These are phyloP conservation scores for Drosophila aldrichi DNA, from an alignment of 2,888 invertebrate genomes.

Conservation along the genomic window DNA sequence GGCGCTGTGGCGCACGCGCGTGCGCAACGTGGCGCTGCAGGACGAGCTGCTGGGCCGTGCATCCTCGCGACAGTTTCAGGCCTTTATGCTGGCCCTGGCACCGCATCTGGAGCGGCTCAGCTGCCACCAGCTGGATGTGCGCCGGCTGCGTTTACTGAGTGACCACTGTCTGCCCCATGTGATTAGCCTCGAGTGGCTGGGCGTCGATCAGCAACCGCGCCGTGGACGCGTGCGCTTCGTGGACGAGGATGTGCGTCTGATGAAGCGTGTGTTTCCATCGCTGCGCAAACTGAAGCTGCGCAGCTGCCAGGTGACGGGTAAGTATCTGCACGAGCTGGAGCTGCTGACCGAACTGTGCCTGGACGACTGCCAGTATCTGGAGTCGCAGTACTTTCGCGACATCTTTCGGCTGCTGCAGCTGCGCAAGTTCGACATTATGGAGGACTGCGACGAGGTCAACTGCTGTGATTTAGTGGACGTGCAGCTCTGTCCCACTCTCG, in stretches of 20 bases:
- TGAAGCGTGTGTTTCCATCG: constrained; percentile 66
- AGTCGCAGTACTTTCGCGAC: constrained; percentile 73
- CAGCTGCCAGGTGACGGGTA: constrained; percentile 72
- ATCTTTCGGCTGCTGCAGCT: constrained; percentile 66
- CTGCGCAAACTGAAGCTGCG: constrained; percentile 62
- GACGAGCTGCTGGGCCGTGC: constrained; percentile 54
- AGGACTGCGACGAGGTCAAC: constrained; percentile 79
- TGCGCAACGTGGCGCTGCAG: constrained; percentile 54
- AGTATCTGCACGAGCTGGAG: constrained; percentile 62
- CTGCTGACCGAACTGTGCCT: constrained; percentile 61
- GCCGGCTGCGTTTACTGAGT: constrained; percentile 58
- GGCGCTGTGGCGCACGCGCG: constrained; percentile 68
- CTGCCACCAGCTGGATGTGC: constrained; percentile 63
- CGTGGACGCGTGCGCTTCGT: constrained; percentile 62
- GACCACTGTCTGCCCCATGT: constrained; percentile 46
- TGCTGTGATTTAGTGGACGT: constrained; percentile 74
- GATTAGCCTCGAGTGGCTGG: constrained; percentile 62
- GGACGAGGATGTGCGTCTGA: constrained; percentile 75
- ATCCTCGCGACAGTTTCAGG: constrained; percentile 47
- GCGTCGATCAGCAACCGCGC: constrained; percentile 4
- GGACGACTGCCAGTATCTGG: constrained; percentile 73
- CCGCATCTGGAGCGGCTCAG: constrained; percentile 63
- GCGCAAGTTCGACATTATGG: constrained; percentile 78
- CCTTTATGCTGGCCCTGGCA: constrained; percentile 59
- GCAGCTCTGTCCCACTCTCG: constrained; percentile 72